These are phyloP conservation scores for Nomia melanderi DNA, from an alignment of 1,140 invertebrate species.

Conservation along the genomic window DNA sequence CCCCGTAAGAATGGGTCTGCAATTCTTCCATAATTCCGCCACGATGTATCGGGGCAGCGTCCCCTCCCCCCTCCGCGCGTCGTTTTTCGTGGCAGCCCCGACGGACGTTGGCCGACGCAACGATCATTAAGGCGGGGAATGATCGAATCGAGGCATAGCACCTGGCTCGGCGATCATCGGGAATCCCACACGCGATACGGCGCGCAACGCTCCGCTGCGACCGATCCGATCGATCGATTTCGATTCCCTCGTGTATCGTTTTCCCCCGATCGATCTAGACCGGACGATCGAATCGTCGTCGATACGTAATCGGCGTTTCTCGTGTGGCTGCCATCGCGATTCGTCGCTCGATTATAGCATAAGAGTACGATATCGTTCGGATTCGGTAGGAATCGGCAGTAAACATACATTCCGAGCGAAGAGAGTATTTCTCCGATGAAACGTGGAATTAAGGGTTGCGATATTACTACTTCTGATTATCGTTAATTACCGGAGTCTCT, in stretches of 20 bases:
- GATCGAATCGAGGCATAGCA: constrained; percentile 58
- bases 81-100: background rate
- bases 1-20: constrained; percentile 55
- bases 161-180: constrained; percentile 62
- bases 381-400: no score
- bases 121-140: constrained; percentile 65
- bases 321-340: no score
- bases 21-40: constrained; percentile 49
- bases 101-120: no score
- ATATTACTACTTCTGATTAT: no score
- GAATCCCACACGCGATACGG: constrained; percentile 64
- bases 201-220: constrained; percentile 29
- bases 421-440: no score
- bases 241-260: background rate
- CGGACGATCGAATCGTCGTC: background rate
- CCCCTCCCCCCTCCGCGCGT: background rate
- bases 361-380: no score
- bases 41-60: no score
- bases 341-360: no score
- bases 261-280: constrained; percentile 51
- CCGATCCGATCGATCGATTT: constrained; percentile 58
- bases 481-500: no score
- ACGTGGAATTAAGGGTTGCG: no score
- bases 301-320: no score
- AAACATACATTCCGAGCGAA: no score